These are phyloP conservation scores for Melieria crassipennis DNA, from an alignment of 2,888 invertebrate genomes.

Conservation along the genomic window DNA sequence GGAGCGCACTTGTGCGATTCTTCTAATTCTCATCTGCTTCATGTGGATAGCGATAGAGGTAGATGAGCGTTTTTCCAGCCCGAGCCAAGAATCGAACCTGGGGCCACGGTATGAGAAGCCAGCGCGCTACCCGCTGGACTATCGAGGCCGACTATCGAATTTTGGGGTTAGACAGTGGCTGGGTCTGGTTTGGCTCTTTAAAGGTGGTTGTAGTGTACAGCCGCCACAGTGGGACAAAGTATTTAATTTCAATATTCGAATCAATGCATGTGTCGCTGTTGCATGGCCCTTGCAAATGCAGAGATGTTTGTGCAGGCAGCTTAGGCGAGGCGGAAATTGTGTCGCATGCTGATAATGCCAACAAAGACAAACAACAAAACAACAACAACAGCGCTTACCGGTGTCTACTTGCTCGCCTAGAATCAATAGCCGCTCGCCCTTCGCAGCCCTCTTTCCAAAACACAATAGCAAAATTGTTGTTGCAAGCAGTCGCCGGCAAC, in stretches of 20 bases:
- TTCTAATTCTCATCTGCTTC: too few species aligned
- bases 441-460: not conserved
- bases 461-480: not conserved
- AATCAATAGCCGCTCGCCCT: too few species aligned
- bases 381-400: too few species aligned
- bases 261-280: slow-evolving; percentile 7
- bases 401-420: too few species aligned
- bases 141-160: too few species aligned
- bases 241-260: slow-evolving; percentile 32
- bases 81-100: too few species aligned
- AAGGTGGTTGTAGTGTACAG: not conserved
- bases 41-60: too few species aligned
- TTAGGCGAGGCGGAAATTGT: slow-evolving; percentile 21
- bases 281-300: not conserved
- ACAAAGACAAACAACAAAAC: not conserved
- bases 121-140: too few species aligned
- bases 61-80: too few species aligned
- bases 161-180: not conserved
- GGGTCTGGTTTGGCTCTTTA: not conserved
- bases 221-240: slow-evolving; percentile 22
- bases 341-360: slow-evolving; percentile 29
- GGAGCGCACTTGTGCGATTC: too few species aligned
- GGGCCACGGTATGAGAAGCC: too few species aligned
- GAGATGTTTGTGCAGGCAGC: not conserved
- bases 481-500: not conserved